Evolutionary conservation across 2,888 invertebrate genomes (phyloP).

Genomic region (Camptogramma bilineatum): DNA sequence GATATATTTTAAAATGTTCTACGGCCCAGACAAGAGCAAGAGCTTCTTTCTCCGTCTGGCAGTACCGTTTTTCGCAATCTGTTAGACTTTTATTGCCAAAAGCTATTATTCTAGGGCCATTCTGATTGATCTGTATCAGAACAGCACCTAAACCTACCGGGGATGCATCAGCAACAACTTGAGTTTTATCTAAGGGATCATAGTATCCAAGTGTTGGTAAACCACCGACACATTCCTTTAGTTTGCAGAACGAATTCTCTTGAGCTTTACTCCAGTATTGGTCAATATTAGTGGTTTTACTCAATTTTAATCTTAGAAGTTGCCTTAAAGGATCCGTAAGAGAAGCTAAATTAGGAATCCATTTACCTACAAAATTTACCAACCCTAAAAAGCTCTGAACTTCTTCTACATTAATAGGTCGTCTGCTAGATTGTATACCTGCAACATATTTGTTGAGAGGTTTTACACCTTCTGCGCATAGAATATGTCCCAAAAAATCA

Average conservation of each 20-base stretch:
- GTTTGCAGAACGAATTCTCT: slow-evolving; percentile 38
- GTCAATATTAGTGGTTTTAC: slow-evolving; percentile 5
- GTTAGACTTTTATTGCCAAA: slow-evolving; percentile 47
- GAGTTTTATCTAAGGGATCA: neutral
- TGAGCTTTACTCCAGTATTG: slow-evolving; percentile 40
- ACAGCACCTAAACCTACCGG: neutral
- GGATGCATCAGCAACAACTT: neutral
- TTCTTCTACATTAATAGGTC: slow-evolving; percentile 19
- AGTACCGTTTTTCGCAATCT: slow-evolving; percentile 36
- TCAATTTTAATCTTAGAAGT: slow-evolving; percentile 35
- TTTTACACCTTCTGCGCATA: slow-evolving; percentile 35
- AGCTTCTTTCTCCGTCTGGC: neutral
- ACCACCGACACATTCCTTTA: slow-evolving; percentile 33
- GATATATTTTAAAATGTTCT: too few relatives aligned
- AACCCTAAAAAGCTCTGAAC: neutral
- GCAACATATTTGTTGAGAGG: slow-evolving; percentile 25
- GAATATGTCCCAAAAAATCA: slow-evolving; percentile 5
- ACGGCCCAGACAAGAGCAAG: neutral
- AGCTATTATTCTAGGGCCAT: slow-evolving; percentile 6
- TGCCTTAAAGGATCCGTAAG: slow-evolving; percentile 40
- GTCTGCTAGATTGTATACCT: neutral
- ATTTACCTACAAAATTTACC: neutral
- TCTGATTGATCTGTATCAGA: slow-evolving; percentile 14
- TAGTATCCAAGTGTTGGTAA: slow-evolving; percentile 45
- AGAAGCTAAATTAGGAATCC: slow-evolving; percentile 28